Evolutionary conservation across 2,113 vertebrate genomes (phyloP).

Genomic region (Onychostruthus taczanowskii): DNA sequence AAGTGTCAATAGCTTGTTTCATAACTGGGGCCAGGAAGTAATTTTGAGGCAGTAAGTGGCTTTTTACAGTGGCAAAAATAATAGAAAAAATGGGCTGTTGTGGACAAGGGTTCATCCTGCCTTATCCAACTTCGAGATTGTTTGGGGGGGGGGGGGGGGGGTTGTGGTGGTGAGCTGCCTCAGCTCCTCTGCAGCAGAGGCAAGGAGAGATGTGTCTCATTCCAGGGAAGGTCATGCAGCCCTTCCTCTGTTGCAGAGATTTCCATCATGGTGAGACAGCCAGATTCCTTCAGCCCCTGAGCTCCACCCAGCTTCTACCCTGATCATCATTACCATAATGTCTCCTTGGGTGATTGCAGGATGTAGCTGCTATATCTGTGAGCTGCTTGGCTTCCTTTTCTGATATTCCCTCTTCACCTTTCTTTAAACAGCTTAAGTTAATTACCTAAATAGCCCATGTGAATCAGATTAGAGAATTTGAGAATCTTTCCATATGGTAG

Average conservation of each 20-base stretch:
- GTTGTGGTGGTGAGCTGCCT: background rate
- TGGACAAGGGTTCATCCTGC: background rate
- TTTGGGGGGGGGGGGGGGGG: too few species aligned
- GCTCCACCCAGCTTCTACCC: background rate
- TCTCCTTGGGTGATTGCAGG: background rate
- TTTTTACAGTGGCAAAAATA: background rate
- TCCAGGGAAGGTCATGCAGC: background rate
- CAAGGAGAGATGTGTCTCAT: fast-evolving
- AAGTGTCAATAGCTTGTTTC: background rate
- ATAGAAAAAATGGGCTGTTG: background rate
- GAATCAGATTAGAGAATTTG: constrained; percentile 34
- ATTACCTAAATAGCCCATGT: constrained; percentile 33
- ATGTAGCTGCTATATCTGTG: background rate
- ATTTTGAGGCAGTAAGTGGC: background rate
- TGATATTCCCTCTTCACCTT: background rate
- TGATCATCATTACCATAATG: background rate
- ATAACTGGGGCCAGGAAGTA: background rate
- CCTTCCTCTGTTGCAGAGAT: background rate
- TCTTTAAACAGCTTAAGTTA: constrained; percentile 32
- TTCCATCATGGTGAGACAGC: background rate
- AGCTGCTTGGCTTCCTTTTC: constrained; percentile 19
- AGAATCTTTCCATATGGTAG: constrained; percentile 30
- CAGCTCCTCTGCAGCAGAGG: background rate
- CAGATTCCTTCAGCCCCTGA: background rate
- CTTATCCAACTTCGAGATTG: background rate